Base-by-base conservation (phyloP, 2,888 invertebrate genomes). In the Lobophora halterata region DNA sequence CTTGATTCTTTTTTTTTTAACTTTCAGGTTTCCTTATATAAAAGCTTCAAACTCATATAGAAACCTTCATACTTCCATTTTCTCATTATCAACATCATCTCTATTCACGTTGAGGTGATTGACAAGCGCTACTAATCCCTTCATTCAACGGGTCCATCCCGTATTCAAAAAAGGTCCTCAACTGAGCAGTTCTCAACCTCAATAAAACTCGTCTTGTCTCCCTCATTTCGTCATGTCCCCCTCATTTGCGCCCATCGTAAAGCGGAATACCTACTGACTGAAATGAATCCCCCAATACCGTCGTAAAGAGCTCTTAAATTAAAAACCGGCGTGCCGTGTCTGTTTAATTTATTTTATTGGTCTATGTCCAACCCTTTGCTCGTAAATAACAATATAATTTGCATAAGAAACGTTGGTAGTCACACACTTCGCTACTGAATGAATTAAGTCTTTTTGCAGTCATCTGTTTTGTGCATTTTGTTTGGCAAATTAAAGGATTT, bases 361-460 rank as follows among this genome's bases (percentile, higher is more conserved):
- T 77, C 76, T 68, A 39, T 65, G 65, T 23, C 51, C 65, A 67
- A 63, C 69, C 76, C 77, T 73, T 65, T 52, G 54, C 56, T 73
- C 73, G 75, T 82, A 82, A 82, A 81, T 79, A 79, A 71, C 67
- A 57, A 49, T 54, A 64, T 65, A 65, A 79, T 81, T 82, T 77
- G 77, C 81, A 81, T 82, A 79, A 78, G 78, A 79, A 77, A 79
- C 70, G 72, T 60, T 55, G 62, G 65, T 67, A 73, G 73, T 74
- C 77, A 71, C 75, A 76, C 75, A 73, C 66, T 65, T 63, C 53
- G 63, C 71, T 71, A 62, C 67, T 76, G 76, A 74, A 79, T 77
- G 75, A 67, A 78, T 79, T 79, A 77, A 70, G 28, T 37, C 29
- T 37, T 46, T 43, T 46, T 46, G 36, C 41, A 43, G 34, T 40